Base-by-base conservation (phyloP, 2,888 invertebrate genomes). In the Eupithecia subfuscata region DNA sequence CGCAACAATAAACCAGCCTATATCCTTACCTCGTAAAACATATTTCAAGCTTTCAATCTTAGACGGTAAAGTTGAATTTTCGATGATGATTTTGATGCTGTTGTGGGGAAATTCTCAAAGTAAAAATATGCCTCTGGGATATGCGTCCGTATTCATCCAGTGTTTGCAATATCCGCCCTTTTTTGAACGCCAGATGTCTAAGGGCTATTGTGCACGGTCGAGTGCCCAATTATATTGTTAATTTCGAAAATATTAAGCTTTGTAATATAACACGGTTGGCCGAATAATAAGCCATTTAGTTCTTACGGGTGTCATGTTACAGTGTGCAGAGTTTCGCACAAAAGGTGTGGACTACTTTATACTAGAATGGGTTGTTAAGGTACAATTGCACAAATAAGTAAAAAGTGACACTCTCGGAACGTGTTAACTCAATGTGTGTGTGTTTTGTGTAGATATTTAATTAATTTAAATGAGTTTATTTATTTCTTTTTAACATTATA, bases 211-310 rank as follows among this genome's bases (percentile, higher is more conserved):
- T 82, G 79, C 87, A 88, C 90, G 89, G 88, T 87, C 88, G 92
- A 91, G 88, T 94, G 90, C 93, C 94, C 95, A 94, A 94, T 95
- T 95, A 94, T 94, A 93, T 94, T 94, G 94, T 95, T 94, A 95
- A 95, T 95, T 93, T 93, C 88, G 87, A 92, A 92, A 94, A 94
- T 93, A 93, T 92, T 90, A 90, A 89, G 88, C 90, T 87, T 92
- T 91, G 93, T 92, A 93, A 94, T 92, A 89, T 89, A 88, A 93
- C 92, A 93, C 94, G 90, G 84, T 85, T 86, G 84, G 81, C 75
- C 82, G 87, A 89, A 94, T 94, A 95, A 95, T 95, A 93, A 94
- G 93, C 93, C 84, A 92, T 94, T 92, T 78, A 76, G 79, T 82
- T 79, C 78, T 69, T 75, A 67, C 74, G 69, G 80, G 87, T 90